Evolutionary conservation across 2,113 vertebrate species (phyloP).

Genomic region (Pristiophorus japonicus): DNA sequence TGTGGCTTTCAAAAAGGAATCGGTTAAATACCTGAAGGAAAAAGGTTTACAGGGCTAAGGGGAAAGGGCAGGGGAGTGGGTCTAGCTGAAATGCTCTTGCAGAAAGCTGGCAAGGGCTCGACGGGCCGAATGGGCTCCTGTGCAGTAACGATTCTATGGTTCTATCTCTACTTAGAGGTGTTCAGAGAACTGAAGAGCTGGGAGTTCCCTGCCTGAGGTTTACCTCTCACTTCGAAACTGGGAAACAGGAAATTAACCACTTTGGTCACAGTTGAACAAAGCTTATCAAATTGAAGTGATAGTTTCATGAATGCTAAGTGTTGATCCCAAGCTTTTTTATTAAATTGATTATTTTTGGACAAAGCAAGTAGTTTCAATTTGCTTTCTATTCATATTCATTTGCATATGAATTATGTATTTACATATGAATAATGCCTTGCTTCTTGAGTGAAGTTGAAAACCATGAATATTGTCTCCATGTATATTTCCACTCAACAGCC

Average conservation of each 20-base stretch:
- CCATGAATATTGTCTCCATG: neutral
- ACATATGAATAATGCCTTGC: neutral
- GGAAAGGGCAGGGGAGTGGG: no score
- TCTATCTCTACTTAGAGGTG: neutral
- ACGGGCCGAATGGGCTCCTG: no score
- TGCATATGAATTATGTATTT: slow-evolving; percentile 10
- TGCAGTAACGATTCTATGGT: no score
- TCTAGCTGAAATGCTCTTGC: no score
- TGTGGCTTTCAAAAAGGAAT: no score
- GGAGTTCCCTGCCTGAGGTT: neutral
- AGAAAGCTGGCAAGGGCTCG: no score
- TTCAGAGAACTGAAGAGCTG: neutral
- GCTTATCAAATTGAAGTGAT: neutral
- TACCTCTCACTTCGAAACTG: neutral
- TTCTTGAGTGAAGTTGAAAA: neutral
- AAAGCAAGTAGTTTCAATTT: slow-evolving; percentile 18
- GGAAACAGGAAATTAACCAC: neutral
- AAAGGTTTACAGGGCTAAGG: no score
- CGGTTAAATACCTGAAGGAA: no score
- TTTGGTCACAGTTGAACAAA: neutral
- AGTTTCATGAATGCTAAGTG: neutral
- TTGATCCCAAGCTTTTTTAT: neutral
- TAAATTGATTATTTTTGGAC: neutral
- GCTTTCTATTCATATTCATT: neutral
- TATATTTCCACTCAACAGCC: neutral